Conservation (phyloP, 2,888 invertebrate species). For the Tiliacea citrago region DNA sequence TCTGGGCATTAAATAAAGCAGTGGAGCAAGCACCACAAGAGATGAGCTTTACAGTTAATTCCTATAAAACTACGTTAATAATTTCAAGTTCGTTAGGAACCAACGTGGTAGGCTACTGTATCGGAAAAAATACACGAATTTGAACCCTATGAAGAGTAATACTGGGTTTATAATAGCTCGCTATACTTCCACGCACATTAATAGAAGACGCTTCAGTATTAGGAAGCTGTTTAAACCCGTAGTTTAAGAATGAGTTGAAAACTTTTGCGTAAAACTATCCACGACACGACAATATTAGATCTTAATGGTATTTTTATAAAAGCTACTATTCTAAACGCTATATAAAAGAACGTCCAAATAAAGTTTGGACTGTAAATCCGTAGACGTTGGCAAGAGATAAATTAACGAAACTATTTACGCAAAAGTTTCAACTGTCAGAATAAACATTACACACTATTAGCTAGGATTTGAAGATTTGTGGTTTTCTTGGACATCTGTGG, state of each 20-base stretch:
- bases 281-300: conserved; percentile 35
- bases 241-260: conserved; percentile 66
- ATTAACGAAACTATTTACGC: conserved; percentile 41
- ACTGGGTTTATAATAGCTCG: conserved; percentile 62
- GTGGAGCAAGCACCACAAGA: conserved; percentile 25
- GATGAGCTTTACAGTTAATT: conserved; percentile 60
- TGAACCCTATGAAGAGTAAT: conserved; percentile 67
- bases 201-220: conserved; percentile 35
- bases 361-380: conserved; percentile 50
- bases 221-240: conserved; percentile 58
- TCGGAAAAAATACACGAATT: conserved; percentile 68
- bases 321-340: conserved; percentile 55
- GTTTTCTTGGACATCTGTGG: conserved; percentile 73
- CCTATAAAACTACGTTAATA: conserved; percentile 67
- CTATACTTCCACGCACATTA: conserved; percentile 45
- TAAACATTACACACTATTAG: conserved; percentile 77
- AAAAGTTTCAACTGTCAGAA: conserved; percentile 67
- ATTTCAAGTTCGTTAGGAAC: conserved; percentile 79
- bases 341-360: conserved; percentile 41
- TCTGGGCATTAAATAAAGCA: conserved; percentile 5
- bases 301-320: conserved; percentile 52
- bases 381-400: conserved; percentile 55
- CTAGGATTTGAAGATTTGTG: conserved; percentile 85
- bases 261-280: conserved; percentile 65
- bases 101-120: conserved; percentile 70